Evolutionary conservation across 2,113 vertebrate genomes (phyloP).

Genomic region (Ceratotherium simum): DNA sequence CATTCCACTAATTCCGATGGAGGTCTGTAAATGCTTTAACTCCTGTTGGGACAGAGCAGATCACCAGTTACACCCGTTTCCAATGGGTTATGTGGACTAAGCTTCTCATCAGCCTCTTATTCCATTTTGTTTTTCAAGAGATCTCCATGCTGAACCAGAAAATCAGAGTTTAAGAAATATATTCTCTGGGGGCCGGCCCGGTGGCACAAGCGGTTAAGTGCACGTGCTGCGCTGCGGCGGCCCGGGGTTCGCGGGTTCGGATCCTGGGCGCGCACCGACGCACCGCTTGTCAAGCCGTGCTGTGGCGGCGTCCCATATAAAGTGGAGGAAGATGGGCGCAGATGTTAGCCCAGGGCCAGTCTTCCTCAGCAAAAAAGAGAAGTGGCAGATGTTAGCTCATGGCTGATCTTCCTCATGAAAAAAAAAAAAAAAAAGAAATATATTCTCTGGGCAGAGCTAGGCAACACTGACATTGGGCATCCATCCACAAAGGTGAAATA

Average conservation of each 20-base stretch:
- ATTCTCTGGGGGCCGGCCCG: neutral
- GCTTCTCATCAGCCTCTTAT: neutral
- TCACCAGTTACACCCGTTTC: neutral
- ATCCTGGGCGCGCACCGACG: too few species aligned
- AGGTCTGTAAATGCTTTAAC: neutral
- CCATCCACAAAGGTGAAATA: conserved; percentile 47
- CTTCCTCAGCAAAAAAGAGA: too few species aligned
- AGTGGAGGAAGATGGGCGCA: too few species aligned
- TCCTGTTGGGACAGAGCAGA: neutral
- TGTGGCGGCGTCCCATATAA: too few species aligned
- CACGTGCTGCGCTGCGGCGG: too few species aligned
- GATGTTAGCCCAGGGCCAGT: too few species aligned
- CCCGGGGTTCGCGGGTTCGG: too few species aligned
- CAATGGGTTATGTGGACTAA: neutral
- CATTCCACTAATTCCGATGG: neutral
- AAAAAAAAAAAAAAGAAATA: neutral
- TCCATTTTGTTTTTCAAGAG: neutral
- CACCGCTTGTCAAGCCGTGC: too few species aligned
- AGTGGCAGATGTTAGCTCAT: too few species aligned
- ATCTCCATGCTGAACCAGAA: neutral
- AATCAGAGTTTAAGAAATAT: neutral
- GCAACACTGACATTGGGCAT: neutral
- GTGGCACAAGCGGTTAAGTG: too few species aligned
- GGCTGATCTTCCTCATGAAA: too few species aligned
- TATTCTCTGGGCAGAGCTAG: neutral